Percentiles rank a stretch among this genome's conserved stretches.
Evolutionary conservation across 2,888 invertebrate genomes (phyloP).

Genomic region (Microctonus aethiopoides): DNA sequence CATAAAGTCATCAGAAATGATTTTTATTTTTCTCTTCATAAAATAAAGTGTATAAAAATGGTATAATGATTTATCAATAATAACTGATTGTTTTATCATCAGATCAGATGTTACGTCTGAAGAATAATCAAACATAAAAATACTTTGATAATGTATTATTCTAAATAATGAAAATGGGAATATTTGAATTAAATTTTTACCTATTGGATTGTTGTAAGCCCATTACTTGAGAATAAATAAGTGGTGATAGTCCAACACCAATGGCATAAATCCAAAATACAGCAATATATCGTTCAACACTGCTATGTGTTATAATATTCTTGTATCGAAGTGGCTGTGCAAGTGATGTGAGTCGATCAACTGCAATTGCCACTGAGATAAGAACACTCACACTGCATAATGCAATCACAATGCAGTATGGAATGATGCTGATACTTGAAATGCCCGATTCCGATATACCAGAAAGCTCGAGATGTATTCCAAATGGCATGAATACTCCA

Average conservation of each 20-base stretch:
- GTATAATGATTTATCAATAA: background rate
- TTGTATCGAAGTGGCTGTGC: conserved; percentile 74
- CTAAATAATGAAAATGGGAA: no score
- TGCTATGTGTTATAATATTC: conserved; percentile 73
- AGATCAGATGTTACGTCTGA: no score
- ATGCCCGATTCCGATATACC: conserved; percentile 65
- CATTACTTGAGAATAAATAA: conserved; percentile 67
- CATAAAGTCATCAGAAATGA: no score
- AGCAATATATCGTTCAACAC: conserved; percentile 71
- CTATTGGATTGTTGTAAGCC: conserved; percentile 56
- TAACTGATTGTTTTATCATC: background rate
- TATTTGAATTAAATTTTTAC: conserved; percentile 42
- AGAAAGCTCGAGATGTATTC: conserved; percentile 71
- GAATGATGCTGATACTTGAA: conserved; percentile 69
- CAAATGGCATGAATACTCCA: conserved; percentile 72
- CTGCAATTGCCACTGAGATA: conserved; percentile 73
- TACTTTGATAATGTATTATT: no score
- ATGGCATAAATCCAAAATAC: conserved; percentile 73
- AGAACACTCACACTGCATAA: conserved; percentile 73
- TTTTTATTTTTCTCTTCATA: background rate
- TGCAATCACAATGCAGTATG: conserved; percentile 71
- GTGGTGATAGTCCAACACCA: conserved; percentile 70
- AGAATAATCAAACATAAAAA: no score
- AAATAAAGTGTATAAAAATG: background rate
- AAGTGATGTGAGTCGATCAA: conserved; percentile 73